These are phyloP conservation scores for Drosophila incognita DNA, from an alignment of 2,888 invertebrate genomes.

Conservation along the genomic window DNA sequence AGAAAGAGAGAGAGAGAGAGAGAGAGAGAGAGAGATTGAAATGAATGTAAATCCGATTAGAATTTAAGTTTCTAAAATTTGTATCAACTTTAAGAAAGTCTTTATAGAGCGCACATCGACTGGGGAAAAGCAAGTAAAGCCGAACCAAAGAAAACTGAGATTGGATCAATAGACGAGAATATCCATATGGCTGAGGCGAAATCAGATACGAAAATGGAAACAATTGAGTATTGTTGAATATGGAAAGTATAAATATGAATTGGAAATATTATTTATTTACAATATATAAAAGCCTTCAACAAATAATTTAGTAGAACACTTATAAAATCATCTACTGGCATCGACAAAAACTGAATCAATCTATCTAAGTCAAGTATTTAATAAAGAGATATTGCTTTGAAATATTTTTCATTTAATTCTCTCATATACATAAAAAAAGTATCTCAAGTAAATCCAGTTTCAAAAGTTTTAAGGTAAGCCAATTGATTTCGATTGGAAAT, in stretches of 20 bases:
- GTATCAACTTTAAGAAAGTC: slow-evolving; percentile 51
- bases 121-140: not conserved
- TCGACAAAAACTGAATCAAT: not conserved
- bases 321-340: not conserved
- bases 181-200: slow-evolving; percentile 40
- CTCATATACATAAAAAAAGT: fast-evolving
- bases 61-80: slow-evolving; percentile 64
- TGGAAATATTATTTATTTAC: not conserved
- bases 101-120: slow-evolving; percentile 5
- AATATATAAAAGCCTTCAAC: not conserved
- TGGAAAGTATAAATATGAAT: not conserved
- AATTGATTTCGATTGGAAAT: not conserved
- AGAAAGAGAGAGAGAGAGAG: slow-evolving; percentile 8
- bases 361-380: not conserved
- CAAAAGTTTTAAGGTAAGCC: not conserved
- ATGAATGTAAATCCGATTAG: slow-evolving; percentile 74
- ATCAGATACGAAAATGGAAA: not conserved
- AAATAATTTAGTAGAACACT: not conserved
- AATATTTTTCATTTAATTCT: not conserved
- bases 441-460: not conserved
- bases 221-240: not conserved
- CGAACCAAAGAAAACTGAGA: not conserved
- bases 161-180: slow-evolving; percentile 43
- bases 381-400: not conserved
- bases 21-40: slow-evolving; percentile 30